Base-by-base conservation (phyloP, 2,797 vertebrate genomes). In the Eleutherodactylus coqui region DNA sequence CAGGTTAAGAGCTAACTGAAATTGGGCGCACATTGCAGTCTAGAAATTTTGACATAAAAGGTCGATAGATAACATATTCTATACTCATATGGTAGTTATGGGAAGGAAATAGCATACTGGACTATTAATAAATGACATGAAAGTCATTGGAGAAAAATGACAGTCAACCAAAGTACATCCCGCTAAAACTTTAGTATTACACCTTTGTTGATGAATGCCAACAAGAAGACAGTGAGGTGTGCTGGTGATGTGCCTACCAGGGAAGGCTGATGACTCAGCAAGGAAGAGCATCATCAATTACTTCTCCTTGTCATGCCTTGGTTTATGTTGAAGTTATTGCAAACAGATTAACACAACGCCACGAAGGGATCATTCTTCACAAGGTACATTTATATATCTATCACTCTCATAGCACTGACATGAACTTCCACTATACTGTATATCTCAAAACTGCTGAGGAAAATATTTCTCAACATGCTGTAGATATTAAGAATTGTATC, bases 311-410 rank as follows among this genome's bases (percentile, higher is more conserved):
- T 64, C 58, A 67, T 29, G 19, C 41, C 29, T 29, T 67, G 43
- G 14, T 45, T 80, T 80, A 80, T 80, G 29, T 43, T 80, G 58
- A 80, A 62, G 58, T 80, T 67, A 80, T 64, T 64, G 58, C 78
- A 80, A 80, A 64, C 60, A 64, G 41, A 45, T 64, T 80, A 60
- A 79, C 41, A 45, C n/a, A 38, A 64, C 9, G 38, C 55, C 27
- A 79, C 43, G 38, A 80, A 64, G 60, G 58, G 58, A 34, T 67
- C 29, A 76, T 80, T 79, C 60, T 64, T 64, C 60, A 80, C 58
- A 32, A 24, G 41, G 58, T 80, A 19, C 19, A 16, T 80, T 62
- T 64, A 47, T 80, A 64, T 80, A 80, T 80, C 55, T 80, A 43
- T 64, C 76, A 79, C 76, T 60, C 36, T 55, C 34, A 1, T 0